Evolutionary conservation across 2,888 invertebrate genomes (phyloP), one percentile per base, ranked within the genome.

Genomic region (Carcina quercana): DNA sequence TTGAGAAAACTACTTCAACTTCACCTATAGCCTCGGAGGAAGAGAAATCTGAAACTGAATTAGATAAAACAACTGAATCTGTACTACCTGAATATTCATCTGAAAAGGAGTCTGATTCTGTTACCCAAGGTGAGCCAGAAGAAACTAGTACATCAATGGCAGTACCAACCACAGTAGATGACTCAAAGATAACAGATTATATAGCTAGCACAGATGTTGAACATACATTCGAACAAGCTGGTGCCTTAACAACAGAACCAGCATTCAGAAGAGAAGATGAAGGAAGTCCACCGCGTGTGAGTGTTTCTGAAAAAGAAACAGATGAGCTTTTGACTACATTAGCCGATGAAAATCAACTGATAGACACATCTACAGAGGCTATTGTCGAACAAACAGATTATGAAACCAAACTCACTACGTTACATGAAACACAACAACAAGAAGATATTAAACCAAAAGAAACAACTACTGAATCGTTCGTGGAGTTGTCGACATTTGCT

Each of bases 221-320:
- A 21, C 29, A 14, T 28, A 37, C 43, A 13, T 31, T 48, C 11
- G 38, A 40, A 32, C 40, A 46, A 43, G 34, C 55, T 43, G 36
- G 50, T 38, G 28, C 28, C 29, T 30, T 44, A 8, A 55, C 55
- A 10, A 62, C 57, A 28, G 51, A 54, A 37, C 37, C 51, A 31
- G 30, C 37, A 11, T 42, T 39, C 20, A 44, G 36, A 34, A 47
- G 48, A 39, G 50, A 56, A 35, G 46, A 48, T 22, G 41, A 47
- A 14, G 29, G 33, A 26, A 28, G 37, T 13, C 26, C 36, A 30
- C 11, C 40, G 6, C 31, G 25, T 30, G 45, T 53, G 40, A 31
- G 28, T 26, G 37, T 44, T 14, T 41, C 40, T 13, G 32, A 42
- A 28, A 34, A 40, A 28, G 30, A 31, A 34, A 14, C 30, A 15